Evolutionary conservation across 2,888 invertebrate genomes (phyloP).

Genomic region (Cataglyphis albicans): DNA sequence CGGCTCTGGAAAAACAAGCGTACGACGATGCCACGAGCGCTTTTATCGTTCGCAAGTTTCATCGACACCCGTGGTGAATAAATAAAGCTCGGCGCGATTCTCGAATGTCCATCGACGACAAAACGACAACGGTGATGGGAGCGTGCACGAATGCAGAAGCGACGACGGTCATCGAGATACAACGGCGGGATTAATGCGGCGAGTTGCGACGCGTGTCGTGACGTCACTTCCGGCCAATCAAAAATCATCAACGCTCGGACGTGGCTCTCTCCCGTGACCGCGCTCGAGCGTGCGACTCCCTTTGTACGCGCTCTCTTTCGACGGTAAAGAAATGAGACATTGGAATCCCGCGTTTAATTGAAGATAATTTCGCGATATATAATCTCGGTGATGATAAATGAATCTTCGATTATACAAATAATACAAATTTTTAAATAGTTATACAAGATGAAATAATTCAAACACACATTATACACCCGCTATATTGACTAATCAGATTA

Average conservation of each 20-base stretch:
- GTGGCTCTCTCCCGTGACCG: constrained; percentile 34
- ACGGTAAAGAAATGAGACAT: constrained; percentile 17
- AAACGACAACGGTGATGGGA: background rate
- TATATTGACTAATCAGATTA: background rate
- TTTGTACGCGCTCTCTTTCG: constrained; percentile 33
- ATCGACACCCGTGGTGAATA: constrained; percentile 1
- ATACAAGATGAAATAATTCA: background rate
- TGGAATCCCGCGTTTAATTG: constrained; percentile 74
- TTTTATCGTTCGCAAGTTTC: constrained; percentile 35
- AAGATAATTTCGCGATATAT: constrained; percentile 74
- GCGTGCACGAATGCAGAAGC: background rate
- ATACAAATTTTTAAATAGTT: background rate
- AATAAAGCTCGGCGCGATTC: constrained; percentile 6
- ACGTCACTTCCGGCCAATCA: constrained; percentile 86
- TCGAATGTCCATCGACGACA: background rate
- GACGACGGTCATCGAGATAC: constrained; percentile 38
- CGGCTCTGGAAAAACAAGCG: constrained; percentile 16
- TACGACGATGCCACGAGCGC: background rate
- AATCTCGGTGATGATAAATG: constrained; percentile 36
- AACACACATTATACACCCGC: background rate
- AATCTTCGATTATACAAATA: background rate
- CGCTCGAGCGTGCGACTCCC: constrained; percentile 58
- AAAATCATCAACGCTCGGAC: constrained; percentile 82
- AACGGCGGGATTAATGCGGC: constrained; percentile 72
- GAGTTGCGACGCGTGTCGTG: constrained; percentile 80